Evolutionary conservation across 2,797 vertebrate genomes (phyloP).

Genomic region (Trachops cirrhosus): DNA sequence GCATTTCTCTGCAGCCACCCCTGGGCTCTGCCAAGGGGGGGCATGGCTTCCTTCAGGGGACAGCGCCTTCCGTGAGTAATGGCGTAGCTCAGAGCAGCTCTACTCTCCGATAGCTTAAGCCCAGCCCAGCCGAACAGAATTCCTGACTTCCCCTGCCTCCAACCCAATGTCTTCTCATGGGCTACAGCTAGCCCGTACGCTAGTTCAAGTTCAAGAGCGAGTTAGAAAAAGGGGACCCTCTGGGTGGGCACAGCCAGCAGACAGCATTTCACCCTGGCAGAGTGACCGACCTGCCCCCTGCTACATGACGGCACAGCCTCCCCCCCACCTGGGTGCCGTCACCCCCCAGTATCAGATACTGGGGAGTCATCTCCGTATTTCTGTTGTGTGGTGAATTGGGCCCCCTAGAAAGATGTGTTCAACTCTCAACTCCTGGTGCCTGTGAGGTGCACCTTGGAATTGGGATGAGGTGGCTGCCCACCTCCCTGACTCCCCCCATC

Average conservation of each 20-base stretch:
- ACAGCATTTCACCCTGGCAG: neutral
- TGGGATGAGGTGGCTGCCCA: accelerated
- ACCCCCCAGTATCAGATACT: neutral
- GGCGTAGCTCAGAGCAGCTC: neutral
- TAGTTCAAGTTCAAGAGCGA: neutral
- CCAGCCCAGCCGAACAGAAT: neutral
- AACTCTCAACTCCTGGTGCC: neutral
- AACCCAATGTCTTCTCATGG: neutral
- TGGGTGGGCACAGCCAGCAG: neutral
- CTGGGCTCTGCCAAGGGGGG: neutral
- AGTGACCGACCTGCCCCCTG: neutral
- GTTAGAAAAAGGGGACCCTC: neutral
- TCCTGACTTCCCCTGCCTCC: no score
- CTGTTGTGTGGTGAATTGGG: neutral
- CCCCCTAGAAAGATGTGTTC: neutral
- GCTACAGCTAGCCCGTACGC: neutral
- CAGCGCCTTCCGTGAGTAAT: neutral
- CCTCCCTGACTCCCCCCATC: neutral
- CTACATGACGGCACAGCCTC: no score
- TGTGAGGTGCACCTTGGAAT: neutral
- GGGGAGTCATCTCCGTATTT: neutral
- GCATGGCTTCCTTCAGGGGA: neutral
- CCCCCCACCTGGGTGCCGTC: neutral
- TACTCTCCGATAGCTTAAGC: neutral
- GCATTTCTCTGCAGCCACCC: neutral